These are phyloP conservation scores for Oligia strigilis DNA, from an alignment of 2,888 invertebrate species.

Conservation along the genomic window DNA sequence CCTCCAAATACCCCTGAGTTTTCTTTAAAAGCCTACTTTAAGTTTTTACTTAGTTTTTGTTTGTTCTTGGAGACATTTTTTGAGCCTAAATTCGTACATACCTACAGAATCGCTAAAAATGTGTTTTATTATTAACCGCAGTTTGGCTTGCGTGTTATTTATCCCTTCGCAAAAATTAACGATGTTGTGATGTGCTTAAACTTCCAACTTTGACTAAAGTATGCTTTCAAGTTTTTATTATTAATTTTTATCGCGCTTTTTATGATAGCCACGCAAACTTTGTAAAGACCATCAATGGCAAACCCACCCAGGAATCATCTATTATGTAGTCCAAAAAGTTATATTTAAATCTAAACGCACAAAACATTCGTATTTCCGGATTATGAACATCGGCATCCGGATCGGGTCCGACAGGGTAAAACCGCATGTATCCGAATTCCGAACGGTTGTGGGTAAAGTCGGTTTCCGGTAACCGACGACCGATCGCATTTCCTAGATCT, in stretches of 20 bases:
- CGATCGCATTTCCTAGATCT: slow-evolving; percentile 8
- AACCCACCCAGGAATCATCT: background rate
- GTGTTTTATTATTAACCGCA: slow-evolving; percentile 4
- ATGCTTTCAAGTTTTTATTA: slow-evolving; percentile 33
- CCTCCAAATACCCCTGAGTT: slow-evolving; percentile 29
- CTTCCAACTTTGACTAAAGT: slow-evolving; percentile 28
- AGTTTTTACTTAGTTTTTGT: slow-evolving; percentile 4
- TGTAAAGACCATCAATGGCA: slow-evolving; percentile 10
- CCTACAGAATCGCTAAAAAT: background rate
- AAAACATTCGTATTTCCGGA: slow-evolving; percentile 19
- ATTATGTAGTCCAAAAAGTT: slow-evolving; percentile 21
- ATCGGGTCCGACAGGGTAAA: slow-evolving; percentile 10
- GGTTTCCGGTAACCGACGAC: slow-evolving; percentile 2
- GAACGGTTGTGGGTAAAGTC: slow-evolving; percentile 8
- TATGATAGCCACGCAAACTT: slow-evolving; percentile 29
- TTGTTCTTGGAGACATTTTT: background rate
- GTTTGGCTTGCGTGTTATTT: slow-evolving; percentile 23
- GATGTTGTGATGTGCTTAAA: slow-evolving; percentile 26
- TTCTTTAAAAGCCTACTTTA: slow-evolving; percentile 6
- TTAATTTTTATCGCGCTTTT: slow-evolving; percentile 31
- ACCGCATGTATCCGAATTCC: slow-evolving; percentile 28
- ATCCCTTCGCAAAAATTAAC: slow-evolving; percentile 32
- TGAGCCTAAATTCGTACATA: background rate
- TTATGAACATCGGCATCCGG: slow-evolving; percentile 28
- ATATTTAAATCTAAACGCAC: slow-evolving; percentile 12